Base-by-base conservation (phyloP, 2,113 vertebrate genomes). In the Thunnus thynnus region DNA sequence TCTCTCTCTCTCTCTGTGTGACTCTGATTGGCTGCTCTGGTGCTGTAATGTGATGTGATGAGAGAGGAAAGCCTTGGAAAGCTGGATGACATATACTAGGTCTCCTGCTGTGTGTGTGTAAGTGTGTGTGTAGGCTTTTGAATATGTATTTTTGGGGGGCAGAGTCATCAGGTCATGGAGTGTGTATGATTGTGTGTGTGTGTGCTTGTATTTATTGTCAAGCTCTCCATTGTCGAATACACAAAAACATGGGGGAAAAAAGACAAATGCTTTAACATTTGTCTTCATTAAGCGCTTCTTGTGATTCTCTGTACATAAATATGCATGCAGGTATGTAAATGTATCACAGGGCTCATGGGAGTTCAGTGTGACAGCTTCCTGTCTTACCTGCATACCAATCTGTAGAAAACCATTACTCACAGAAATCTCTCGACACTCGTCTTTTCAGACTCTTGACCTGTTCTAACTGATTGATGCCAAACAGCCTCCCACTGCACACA, bases 231-330 rank as follows among this genome's bases (percentile, higher is more conserved):
- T 71, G 55, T 60, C 30, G 18, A n/a, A 32, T 30, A 1, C 60
- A 47, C 1, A 3, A 2, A 62, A 51, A 50, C 8, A 8, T 30
- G 27, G 27, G 4, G 4, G 5, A 3, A 13, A 13, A 10, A 47
- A 30, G 61, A 80, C 54, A 30, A 76, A 76, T 56, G 22, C 13
- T 41, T 32, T 20, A 41, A 75, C 84, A 72, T 80, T 63, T 79
- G 71, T 86, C 71, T 83, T 86, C 84, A 66, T 86, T 71, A 76
- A 0, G 13, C 16, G 25, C 51, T 48, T 25, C 3, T 10, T 54
- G 67, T 64, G 27, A 30, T 56, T 47, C 52, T 60, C 47, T 55
- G 30, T 22, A 27, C 50, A 86, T 70, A 56, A 41, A 86, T 86
- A 50, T 71, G 52, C 79, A 56, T 71, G 25, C 1, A 5, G 74